Conservation (phyloP, 53 echinoderm and acorn worm species). For the Patiria pectinifera region DNA sequence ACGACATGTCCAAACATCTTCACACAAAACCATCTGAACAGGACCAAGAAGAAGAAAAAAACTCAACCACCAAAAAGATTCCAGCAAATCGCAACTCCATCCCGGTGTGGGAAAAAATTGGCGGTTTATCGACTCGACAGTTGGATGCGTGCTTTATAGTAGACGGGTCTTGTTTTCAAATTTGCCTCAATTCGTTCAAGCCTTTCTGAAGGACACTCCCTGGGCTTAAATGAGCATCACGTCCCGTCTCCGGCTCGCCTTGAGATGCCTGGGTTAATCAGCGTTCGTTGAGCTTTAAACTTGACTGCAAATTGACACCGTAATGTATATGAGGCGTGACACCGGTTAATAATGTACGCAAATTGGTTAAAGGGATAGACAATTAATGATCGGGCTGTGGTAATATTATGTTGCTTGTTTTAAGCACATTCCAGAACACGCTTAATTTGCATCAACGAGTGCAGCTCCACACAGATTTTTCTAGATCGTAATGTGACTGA, state of each 20-base stretch:
- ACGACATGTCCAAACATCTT: neutral
- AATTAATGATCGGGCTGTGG: too few relatives aligned
- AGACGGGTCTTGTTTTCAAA: constrained; percentile 34
- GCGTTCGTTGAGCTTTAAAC: neutral
- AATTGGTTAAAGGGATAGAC: too few relatives aligned
- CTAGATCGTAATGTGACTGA: too few relatives aligned
- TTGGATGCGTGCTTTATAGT: neutral
- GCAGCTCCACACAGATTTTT: too few relatives aligned
- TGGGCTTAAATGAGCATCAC: constrained; percentile 22
- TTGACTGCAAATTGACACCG: too few relatives aligned
- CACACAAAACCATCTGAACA: neutral
- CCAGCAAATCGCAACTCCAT: neutral
- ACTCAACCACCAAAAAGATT: neutral
- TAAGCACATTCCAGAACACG: too few relatives aligned
- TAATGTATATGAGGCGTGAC: too few relatives aligned
- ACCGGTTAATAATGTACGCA: too few relatives aligned
- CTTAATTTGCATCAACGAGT: too few relatives aligned
- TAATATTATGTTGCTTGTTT: too few relatives aligned
- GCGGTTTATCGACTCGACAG: constrained; percentile 4
- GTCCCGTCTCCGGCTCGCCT: neutral
- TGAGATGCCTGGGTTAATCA: neutral
- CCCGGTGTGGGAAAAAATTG: neutral
- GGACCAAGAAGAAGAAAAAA: neutral
- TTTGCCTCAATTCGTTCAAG: constrained; percentile 38
- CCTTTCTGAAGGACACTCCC: constrained; percentile 39